Conservation (phyloP, 2,113 vertebrate genomes). For the Pao palembangensis region DNA sequence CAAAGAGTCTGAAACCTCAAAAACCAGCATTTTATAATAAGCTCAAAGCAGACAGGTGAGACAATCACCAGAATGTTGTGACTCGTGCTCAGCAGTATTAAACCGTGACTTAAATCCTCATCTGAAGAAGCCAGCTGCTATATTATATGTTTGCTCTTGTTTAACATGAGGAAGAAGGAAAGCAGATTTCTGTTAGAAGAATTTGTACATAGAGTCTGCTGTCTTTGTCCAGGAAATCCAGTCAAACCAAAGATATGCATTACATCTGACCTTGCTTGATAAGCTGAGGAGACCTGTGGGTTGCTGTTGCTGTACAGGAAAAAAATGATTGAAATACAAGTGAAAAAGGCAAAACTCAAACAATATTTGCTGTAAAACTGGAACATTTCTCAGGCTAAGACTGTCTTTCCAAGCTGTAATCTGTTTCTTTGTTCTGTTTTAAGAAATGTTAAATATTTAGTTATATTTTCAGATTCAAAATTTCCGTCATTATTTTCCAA, state of each 20-base stretch:
- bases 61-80: conserved; percentile 10
- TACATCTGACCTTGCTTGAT: not conserved
- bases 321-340: not conserved
- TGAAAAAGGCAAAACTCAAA: conserved; percentile 11
- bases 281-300: not conserved
- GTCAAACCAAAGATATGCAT: conserved; percentile 57
- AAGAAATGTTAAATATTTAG: conserved; percentile 1
- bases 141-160: no score
- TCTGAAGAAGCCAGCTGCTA: conserved; percentile 41
- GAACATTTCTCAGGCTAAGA: conserved; percentile 54
- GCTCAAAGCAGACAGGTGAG: not conserved
- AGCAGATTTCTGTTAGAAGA: conserved; percentile 26
- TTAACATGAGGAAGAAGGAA: not conserved
- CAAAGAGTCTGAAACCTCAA: conserved; percentile 1
- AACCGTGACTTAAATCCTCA: not conserved
- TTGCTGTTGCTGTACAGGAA: conserved; percentile 2
- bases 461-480: not conserved
- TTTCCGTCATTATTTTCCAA: conserved; percentile 2
- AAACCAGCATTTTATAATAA: conserved; percentile 2
- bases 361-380: conserved; percentile 53
- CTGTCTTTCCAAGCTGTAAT: conserved; percentile 15
- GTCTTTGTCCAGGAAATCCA: conserved; percentile 9
- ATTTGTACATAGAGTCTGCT: conserved; percentile 11
- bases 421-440: conserved; percentile 22
- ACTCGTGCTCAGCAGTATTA: not conserved